Base-by-base conservation (phyloP, 1,140 invertebrate genomes). In the Anoplophora glabripennis region DNA sequence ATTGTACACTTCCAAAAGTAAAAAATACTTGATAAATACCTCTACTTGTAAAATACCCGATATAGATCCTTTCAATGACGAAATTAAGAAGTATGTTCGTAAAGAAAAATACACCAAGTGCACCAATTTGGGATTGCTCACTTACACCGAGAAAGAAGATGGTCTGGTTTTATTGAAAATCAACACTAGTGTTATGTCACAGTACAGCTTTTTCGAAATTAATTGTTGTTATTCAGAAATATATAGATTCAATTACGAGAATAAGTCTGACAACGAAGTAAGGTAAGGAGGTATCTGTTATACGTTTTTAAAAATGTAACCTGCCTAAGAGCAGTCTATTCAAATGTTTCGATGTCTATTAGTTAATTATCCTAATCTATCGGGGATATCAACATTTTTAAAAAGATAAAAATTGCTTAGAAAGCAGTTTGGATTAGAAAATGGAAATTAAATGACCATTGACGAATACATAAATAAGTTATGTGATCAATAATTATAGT, bases 191-290 rank as follows among this genome's bases (percentile, higher is more conserved):
- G 36, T 59, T 9, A 37, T 63, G 1, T 7, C 17, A 15, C 18
- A 53, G 1, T 70, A 70, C 40, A 66, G 54, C 28, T 15, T 9
- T 21, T 54, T 49, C 8, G 36, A 34, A n/a, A 53, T 70, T 4
- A 51, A 17, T 18, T 70, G 68, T 52, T 70, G 68, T 48, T 70
- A 68, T 58, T 67, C 66, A 4, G 53, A 65, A 34, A 59, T 70
- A 28, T 59, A 51, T 11, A 57, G 68, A 59, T 53, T 48, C 40
- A 56, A 61, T 54, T 42, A 59, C 33, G 48, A 51, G 8, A 55
- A 52, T 21, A 35, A 53, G 9, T 38, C 48, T 15, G 63, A 70
- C 45, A 35, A 55, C 21, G 36, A 18, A 21, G 52, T 68, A 33
- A 52, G 33, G 65, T 69, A 66, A 56, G 63, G 64, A 45, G 9